phyloP scores from a whole-genome alignment of 1,140 invertebrate species.

The Drosophila watanabei region DNA sequence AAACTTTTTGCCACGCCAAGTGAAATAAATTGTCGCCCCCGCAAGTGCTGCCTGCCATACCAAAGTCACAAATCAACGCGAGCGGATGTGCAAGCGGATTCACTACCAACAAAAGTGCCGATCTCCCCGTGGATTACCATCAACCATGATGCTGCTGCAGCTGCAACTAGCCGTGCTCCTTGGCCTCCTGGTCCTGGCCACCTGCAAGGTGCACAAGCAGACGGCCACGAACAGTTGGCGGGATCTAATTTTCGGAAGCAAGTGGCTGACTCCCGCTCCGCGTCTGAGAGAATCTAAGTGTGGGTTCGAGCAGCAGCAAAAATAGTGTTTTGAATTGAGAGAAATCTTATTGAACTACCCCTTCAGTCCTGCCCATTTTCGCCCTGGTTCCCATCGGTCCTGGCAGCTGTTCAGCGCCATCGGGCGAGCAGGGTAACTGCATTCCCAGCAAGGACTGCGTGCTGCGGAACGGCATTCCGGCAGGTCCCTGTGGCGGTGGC shows the following conservation, averaged over 20 bases:
- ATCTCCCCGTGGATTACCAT: slow-evolving; percentile 21
- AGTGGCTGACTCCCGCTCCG: slow-evolving; percentile 60
- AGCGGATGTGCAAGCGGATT: slow-evolving; percentile 34
- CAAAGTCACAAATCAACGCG: slow-evolving; percentile 47
- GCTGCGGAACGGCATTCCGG: slow-evolving; percentile 89
- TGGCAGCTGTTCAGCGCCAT: slow-evolving; percentile 88
- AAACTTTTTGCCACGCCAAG: slow-evolving; percentile 70
- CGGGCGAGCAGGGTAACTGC: slow-evolving; percentile 92
- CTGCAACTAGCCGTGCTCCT: slow-evolving; percentile 11
- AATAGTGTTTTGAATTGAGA: slow-evolving; percentile 6
- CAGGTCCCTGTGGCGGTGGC: slow-evolving; percentile 91
- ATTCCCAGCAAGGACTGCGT: slow-evolving; percentile 89
- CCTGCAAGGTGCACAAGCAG: slow-evolving; percentile 51
- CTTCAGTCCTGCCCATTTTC: slow-evolving; percentile 90
- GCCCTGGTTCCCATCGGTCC: slow-evolving; percentile 91
- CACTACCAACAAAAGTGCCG: neutral
- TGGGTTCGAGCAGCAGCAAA: slow-evolving; percentile 39
- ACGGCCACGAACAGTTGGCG: slow-evolving; percentile 65
- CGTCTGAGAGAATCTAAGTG: slow-evolving; percentile 75
- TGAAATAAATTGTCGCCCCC: slow-evolving; percentile 70
- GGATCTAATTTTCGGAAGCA: slow-evolving; percentile 74
- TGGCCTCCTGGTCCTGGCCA: slow-evolving; percentile 36
- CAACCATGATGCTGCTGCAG: slow-evolving; percentile 9
- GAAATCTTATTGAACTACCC: neutral
- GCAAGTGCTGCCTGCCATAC: slow-evolving; percentile 40